A percentile compares a stretch with the other conserved stretches of the same genome.
phyloP scores from a whole-genome alignment of 2,888 invertebrate genomes.

The Matsumyia berberina region DNA sequence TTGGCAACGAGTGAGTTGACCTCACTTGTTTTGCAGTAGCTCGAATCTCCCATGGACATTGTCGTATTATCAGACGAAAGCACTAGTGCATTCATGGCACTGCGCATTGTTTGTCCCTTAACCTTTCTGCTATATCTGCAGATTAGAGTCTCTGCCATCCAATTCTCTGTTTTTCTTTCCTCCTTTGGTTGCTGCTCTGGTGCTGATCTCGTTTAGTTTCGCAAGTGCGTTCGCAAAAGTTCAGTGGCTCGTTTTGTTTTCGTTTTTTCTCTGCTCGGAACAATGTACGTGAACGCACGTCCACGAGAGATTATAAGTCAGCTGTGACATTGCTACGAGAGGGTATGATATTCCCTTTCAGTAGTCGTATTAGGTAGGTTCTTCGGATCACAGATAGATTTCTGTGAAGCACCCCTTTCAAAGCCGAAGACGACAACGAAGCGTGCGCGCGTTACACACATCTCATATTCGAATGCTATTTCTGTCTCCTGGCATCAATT shows the following conservation, averaged over 20 bases:
- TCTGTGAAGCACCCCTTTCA: conserved; percentile 41
- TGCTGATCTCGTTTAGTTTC: conserved; percentile 39
- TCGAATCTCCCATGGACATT: conserved; percentile 25
- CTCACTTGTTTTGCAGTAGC: conserved; percentile 26
- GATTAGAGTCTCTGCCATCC: conserved; percentile 35
- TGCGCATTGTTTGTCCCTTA: conserved; percentile 68
- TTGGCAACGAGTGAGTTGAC: conserved; percentile 52
- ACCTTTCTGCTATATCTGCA: conserved; percentile 57
- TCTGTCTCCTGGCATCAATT: conserved; percentile 71
- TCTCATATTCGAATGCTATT: conserved; percentile 71
- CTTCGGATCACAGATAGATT: conserved; percentile 41
- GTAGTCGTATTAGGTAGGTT: conserved; percentile 18
- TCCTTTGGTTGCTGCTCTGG: background rate
- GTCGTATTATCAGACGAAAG: conserved; percentile 40
- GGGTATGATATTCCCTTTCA: conserved; percentile 46
- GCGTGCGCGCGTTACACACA: conserved; percentile 47
- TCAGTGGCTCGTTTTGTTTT: conserved; percentile 62
- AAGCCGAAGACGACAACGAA: conserved; percentile 21
- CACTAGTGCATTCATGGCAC: conserved; percentile 30
- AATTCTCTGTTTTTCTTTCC: background rate
- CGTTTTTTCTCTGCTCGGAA: conserved; percentile 20
- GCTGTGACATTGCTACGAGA: conserved; percentile 62
- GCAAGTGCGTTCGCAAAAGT: conserved; percentile 52
- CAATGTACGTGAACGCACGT: conserved; percentile 48
- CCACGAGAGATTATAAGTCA: conserved; percentile 69